A percentile compares a stretch with the other conserved stretches of the same genome.
These are phyloP conservation scores for Megalops cyprinoides DNA, from an alignment of 2,797 vertebrate species.

Conservation along the genomic window DNA sequence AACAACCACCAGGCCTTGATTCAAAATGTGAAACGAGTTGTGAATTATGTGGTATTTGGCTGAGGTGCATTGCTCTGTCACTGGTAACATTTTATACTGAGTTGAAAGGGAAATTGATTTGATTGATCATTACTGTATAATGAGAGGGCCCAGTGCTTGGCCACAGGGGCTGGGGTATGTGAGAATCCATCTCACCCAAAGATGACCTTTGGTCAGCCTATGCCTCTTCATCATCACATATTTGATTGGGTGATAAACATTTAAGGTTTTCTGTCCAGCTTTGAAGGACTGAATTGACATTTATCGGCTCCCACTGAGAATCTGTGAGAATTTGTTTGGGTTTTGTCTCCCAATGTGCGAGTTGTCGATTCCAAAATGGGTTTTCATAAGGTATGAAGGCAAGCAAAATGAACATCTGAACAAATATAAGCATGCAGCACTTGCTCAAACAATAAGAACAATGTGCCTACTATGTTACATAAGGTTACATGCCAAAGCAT, in stretches of 20 bases:
- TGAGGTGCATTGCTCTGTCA: background rate
- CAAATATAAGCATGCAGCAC: background rate
- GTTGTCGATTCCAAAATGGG: too few relatives aligned
- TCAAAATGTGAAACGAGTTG: background rate
- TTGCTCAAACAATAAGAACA: background rate
- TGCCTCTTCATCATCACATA: background rate
- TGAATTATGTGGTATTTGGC: background rate
- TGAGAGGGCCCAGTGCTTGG: background rate
- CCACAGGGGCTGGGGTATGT: background rate
- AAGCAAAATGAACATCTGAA: background rate
- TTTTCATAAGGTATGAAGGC: background rate
- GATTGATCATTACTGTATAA: conserved; percentile 3
- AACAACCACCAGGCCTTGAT: background rate
- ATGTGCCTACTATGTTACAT: background rate
- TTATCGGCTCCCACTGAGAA: background rate
- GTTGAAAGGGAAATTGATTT: background rate
- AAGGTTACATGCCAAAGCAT: background rate
- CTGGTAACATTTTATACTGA: background rate
- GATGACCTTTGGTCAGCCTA: background rate
- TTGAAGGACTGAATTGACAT: background rate
- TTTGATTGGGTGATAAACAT: conserved; percentile 27
- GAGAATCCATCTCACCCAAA: conserved; percentile 14
- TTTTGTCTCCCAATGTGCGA: too few relatives aligned
- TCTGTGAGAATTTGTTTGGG: background rate
- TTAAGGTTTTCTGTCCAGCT: background rate